A percentile compares a stretch with the other conserved stretches of the same genome.
phyloP scores from a whole-genome alignment of 2,888 invertebrate genomes.

The Glaucopsyche alexis region DNA sequence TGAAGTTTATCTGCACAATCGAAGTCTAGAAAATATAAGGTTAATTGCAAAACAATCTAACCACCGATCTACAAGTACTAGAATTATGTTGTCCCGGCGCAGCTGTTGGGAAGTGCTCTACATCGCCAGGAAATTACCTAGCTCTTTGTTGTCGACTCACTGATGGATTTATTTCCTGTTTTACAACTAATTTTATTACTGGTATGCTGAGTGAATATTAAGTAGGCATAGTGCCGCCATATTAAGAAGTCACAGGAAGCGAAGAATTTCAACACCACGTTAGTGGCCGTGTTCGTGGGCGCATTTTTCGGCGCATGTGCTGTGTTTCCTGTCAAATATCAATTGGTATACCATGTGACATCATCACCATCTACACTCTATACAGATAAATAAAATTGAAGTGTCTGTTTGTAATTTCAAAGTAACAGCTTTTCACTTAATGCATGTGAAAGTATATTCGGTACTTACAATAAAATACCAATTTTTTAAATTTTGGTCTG shows the following conservation, averaged over 20 bases:
- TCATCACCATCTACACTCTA: too few species aligned
- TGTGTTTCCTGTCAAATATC: too few species aligned
- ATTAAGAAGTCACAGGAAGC: neutral
- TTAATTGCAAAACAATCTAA: slow-evolving; percentile 22
- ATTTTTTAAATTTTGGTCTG: too few species aligned
- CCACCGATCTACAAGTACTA: slow-evolving; percentile 34
- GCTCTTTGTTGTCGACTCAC: slow-evolving; percentile 38
- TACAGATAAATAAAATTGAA: too few species aligned
- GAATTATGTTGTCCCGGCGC: slow-evolving; percentile 37
- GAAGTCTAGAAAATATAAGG: slow-evolving; percentile 35
- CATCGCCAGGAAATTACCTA: slow-evolving; percentile 54
- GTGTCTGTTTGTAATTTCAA: too few species aligned
- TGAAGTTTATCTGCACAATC: neutral
- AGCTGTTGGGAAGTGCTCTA: slow-evolving; percentile 32
- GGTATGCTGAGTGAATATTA: neutral
- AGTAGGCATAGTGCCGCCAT: neutral
- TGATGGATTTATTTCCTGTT: slow-evolving; percentile 26
- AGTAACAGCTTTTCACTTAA: too few species aligned
- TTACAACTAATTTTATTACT: slow-evolving; percentile 23
- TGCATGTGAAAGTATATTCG: too few species aligned
- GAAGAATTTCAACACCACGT: too few species aligned
- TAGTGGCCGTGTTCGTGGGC: too few species aligned
- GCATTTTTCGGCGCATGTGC: too few species aligned
- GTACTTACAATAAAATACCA: too few species aligned
- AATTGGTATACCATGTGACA: too few species aligned